Evolutionary conservation across 1,140 invertebrate species (phyloP).

Genomic region (Saccostrea glomerata): DNA sequence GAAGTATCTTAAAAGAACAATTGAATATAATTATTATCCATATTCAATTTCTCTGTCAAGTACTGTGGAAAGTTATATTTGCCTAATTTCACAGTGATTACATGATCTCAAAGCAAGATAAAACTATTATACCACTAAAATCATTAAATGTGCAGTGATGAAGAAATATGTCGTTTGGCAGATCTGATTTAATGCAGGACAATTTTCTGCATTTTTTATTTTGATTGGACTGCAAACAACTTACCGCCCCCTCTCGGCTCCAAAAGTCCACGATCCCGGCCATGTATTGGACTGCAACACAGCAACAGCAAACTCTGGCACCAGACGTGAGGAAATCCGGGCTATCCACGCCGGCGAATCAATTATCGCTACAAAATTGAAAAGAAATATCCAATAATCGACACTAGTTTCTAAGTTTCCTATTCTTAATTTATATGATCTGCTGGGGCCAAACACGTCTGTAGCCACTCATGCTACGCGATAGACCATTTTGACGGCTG

Average conservation of each 20-base stretch:
- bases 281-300: constrained; percentile 65
- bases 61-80: too few relatives aligned
- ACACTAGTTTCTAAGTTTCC: too few relatives aligned
- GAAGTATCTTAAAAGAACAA: constrained; percentile 59
- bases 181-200: background rate
- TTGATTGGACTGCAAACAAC: constrained; percentile 13
- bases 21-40: background rate
- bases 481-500: too few relatives aligned
- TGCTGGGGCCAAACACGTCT: too few relatives aligned
- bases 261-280: constrained; percentile 67
- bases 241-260: constrained; percentile 63
- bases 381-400: background rate
- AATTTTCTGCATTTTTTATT: background rate
- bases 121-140: background rate
- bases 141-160: background rate
- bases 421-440: too few relatives aligned
- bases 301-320: constrained; percentile 63
- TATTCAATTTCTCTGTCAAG: too few relatives aligned
- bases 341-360: constrained; percentile 61
- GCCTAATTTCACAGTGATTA: background rate
- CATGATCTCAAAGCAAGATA: background rate
- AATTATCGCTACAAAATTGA: constrained; percentile 51
- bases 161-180: background rate
- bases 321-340: constrained; percentile 57
- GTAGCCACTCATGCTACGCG: too few relatives aligned